Base-by-base conservation (phyloP, 2,888 invertebrate genomes). In the Heliconius hortense region DNA sequence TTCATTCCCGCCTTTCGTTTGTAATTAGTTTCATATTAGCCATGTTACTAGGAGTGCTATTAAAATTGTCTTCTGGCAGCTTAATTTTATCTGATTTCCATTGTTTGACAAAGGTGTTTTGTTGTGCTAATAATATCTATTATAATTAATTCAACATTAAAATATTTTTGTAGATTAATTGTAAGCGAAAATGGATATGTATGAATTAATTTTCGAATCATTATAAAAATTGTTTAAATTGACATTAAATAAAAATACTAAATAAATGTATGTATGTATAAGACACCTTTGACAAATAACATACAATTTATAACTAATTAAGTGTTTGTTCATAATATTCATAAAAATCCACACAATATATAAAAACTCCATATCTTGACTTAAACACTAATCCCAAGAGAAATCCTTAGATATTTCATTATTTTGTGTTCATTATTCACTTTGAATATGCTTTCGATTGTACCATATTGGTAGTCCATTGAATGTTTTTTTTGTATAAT, bases 401-500 rank as follows among this genome's bases (percentile, higher is more conserved):
- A 31, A 39, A 56, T 63, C 59, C 67, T 71, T 26, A 53, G 71
- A 72, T 31, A 31, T 64, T 15, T 68, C 39, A 64, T 70, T 53
- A 48, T n/a, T 71, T 79, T 80, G 81, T 81, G 81, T 82, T 80
- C 79, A 80, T 82, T 80, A 79, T 82, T 80, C 78, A 80, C 66
- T 76, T 74, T 79, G 81, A 81, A 81, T 79, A 78, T 75, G 70
- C 71, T 77, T 77, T 79, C 70, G 76, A 76, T 79, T 80, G 77
- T 81, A 81, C 80, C 79, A 82, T 80, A 81, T 81, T 81, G 81
- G 81, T 81, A 81, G 66, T 78, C 78, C 78, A 73, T 80, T 79
- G 79, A 74, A 79, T 80, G 79, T 77, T 76, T 78, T 72, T 80
- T 78, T 39, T n/a, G 21, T 63, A 21, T 63, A 13, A 35, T 35